These are phyloP conservation scores for Acyrthosiphon pisum DNA, from an alignment of 1,140 invertebrate species.

Conservation along the genomic window DNA sequence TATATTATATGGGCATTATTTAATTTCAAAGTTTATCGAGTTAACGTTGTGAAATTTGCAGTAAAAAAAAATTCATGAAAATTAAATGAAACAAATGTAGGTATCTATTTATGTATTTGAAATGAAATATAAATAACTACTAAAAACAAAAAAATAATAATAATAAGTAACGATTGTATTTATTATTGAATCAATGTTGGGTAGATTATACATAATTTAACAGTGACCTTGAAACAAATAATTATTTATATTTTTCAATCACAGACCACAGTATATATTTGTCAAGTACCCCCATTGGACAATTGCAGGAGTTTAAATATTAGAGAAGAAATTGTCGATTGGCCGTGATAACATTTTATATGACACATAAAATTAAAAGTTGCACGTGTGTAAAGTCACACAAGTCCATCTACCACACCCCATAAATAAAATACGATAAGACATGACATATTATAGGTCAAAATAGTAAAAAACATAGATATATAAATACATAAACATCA, in stretches of 20 bases:
- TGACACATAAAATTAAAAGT: neutral
- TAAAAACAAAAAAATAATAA: neutral
- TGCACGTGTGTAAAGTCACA: neutral
- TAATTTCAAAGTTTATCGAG: neutral
- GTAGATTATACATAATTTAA: neutral
- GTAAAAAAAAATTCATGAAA: neutral
- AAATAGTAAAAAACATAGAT: no score
- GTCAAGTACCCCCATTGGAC: neutral
- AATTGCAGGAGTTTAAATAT: neutral
- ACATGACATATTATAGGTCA: no score
- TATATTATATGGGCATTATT: neutral
- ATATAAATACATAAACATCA: no score
- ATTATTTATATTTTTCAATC: neutral
- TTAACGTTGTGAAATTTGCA: neutral
- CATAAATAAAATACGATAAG: no score
- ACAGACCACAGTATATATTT: neutral
- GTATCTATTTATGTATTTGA: neutral
- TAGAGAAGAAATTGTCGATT: neutral
- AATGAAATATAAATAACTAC: neutral
- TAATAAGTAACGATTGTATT: neutral
- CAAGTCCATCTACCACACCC: no score
- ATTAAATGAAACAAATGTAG: neutral
- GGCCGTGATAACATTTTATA: neutral
- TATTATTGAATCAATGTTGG: neutral
- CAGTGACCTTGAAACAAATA: neutral